Evolutionary conservation across 2,888 invertebrate genomes (phyloP).

Genomic region (Melanostoma scalare): DNA sequence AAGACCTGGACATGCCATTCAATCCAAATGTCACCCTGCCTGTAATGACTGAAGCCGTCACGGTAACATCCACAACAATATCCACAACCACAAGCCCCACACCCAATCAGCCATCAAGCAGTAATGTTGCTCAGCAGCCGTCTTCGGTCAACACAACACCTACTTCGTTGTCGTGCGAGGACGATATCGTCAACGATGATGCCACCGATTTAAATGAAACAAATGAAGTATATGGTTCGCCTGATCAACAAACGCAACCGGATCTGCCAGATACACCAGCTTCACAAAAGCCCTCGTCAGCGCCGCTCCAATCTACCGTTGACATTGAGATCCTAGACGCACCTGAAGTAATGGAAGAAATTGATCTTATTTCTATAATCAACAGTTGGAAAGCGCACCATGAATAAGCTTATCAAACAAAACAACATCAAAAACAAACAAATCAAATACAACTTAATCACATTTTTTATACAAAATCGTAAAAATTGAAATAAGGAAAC

Average conservation of each 20-base stretch:
- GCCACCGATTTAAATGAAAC: conserved; percentile 52
- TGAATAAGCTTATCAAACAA: conserved; percentile 63
- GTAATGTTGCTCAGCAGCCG: conserved; percentile 46
- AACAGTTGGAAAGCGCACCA: conserved; percentile 60
- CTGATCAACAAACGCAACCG: no score
- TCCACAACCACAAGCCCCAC: conserved; percentile 47
- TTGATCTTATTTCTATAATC: conserved; percentile 63
- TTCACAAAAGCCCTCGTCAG: conserved; percentile 48
- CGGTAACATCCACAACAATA: conserved; percentile 56
- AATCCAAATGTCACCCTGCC: conserved; percentile 80
- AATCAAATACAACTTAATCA: conserved; percentile 52
- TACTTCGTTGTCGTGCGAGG: conserved; percentile 45
- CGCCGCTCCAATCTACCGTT: conserved; percentile 35
- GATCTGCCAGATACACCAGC: conserved; percentile 19
- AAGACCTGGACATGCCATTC: conserved; percentile 86
- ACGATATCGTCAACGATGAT: conserved; percentile 32
- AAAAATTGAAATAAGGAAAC: conserved; percentile 30
- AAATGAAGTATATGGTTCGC: not conserved
- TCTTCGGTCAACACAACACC: conserved; percentile 54
- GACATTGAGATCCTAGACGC: conserved; percentile 56
- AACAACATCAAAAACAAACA: not conserved
- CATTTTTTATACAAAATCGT: conserved; percentile 64
- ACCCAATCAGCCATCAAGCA: conserved; percentile 59
- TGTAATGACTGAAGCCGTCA: conserved; percentile 71
- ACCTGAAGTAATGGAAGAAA: conserved; percentile 59